Base-by-base conservation (phyloP, 2,113 vertebrate genomes). In the Barbus barbus region DNA sequence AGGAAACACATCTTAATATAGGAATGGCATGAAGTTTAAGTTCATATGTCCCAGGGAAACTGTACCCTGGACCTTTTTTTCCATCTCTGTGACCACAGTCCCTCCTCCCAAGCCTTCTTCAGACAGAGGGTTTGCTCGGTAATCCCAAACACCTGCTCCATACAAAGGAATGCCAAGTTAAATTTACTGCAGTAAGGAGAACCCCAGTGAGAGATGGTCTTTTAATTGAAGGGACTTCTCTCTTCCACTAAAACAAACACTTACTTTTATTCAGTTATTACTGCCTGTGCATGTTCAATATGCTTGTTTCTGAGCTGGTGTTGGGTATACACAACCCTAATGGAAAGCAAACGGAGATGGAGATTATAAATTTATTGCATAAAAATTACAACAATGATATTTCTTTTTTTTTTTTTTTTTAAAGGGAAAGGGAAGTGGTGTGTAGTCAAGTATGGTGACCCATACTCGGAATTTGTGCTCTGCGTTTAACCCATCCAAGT, bases 71-170 rank as follows among this genome's bases (percentile, higher is more conserved):
- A 56, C 58, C 18, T 88, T 71, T 81, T 74, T 90, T 78, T 82
- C 46, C 61, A 83, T 44, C 65, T 48, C 44, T n/a, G n/a, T 79
- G 56, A 83, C 44, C 65, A 56, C 24, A 33, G 46, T 82, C 16
- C 48, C 60, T 44, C 65, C 79, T 38, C 44, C 63, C 81, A 36
- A 78, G 67, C 60, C 71, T 56, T 60, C 48, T 38, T 82, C 83
- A 83, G 77, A 71, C 81, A 8, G 65, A 84, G 87, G 69, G 58
- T 51, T 82, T 81, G 65, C 84, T 80, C 22, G 16, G 63, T 87
- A 92, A 93, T 93, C 90, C 92, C 86, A 84, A 85, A 89, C 93
- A 94, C 93, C 93, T 94, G 93, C 93, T 92, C 56, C 89, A 75
- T 79, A 85, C 82, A 87, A 88, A 89, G 88, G 90, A 92, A 93